phyloP scores from a whole-genome alignment of 2,113 vertebrate species.

The Pterophyllum scalare region DNA sequence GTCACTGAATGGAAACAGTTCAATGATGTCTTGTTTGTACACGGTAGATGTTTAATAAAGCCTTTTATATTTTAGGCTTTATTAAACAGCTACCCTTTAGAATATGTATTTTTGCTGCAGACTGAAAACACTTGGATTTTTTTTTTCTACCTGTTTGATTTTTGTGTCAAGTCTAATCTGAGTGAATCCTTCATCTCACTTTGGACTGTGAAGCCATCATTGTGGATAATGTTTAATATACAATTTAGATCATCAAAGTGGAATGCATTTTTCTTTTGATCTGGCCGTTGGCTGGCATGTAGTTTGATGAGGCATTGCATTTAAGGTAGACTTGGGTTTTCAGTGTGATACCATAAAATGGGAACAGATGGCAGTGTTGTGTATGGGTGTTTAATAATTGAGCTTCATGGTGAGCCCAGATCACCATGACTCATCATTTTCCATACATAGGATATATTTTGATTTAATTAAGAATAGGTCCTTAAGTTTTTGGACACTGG shows the following conservation, averaged over 20 bases:
- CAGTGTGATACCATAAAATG: constrained; percentile 2
- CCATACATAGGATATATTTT: background rate
- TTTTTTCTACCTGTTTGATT: constrained; percentile 28
- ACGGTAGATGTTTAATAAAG: constrained; percentile 81
- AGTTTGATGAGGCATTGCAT: background rate
- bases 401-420: background rate
- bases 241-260: background rate
- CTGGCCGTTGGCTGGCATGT: background rate
- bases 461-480: background rate
- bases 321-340: background rate
- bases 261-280: background rate
- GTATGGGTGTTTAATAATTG: background rate
- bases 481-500: background rate
- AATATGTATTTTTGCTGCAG: constrained; percentile 27
- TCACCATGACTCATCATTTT: background rate
- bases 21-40: constrained; percentile 53
- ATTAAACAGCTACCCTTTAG: too few species aligned
- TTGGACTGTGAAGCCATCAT: background rate
- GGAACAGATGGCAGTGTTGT: constrained; percentile 40
- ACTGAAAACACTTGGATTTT: too few species aligned
- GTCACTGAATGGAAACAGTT: constrained; percentile 46
- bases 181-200: background rate
- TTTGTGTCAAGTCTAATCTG: background rate
- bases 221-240: background rate
- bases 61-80: too few species aligned